Evolutionary conservation across 2,113 vertebrate genomes (phyloP).

Genomic region (Halichoeres trimaculatus): DNA sequence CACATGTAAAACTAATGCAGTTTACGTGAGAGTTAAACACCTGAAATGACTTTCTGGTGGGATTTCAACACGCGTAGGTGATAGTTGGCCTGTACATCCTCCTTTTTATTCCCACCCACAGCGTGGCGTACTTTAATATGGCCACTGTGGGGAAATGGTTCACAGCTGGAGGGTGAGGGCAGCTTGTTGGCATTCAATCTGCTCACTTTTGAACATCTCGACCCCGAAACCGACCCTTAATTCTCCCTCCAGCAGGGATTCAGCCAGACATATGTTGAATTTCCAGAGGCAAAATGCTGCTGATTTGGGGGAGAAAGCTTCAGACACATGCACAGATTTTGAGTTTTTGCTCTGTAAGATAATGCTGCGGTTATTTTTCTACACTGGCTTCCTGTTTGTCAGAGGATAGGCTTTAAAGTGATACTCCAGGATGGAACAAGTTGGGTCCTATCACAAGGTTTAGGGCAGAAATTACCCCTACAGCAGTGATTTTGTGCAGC

Average conservation of each 20-base stretch:
- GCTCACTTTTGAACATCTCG: neutral
- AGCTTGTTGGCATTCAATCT: neutral
- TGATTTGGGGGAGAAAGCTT: neutral
- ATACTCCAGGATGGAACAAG: too few species aligned
- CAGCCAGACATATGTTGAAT: neutral
- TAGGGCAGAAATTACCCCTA: too few species aligned
- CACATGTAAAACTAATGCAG: too few species aligned
- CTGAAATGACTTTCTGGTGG: neutral
- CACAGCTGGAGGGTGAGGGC: neutral
- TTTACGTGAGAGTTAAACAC: too few species aligned
- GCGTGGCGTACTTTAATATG: neutral
- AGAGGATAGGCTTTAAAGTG: too few species aligned
- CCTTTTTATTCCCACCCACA: neutral
- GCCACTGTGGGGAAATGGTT: constrained; percentile 8
- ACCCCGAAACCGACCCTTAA: neutral
- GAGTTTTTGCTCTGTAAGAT: neutral
- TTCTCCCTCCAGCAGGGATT: neutral
- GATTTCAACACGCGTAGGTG: neutral
- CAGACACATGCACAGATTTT: neutral
- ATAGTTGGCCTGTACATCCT: neutral
- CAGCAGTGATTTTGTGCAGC: too few species aligned
- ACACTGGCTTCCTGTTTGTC: too few species aligned
- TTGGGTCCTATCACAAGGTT: too few species aligned
- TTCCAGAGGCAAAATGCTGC: neutral
- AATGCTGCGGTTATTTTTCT: neutral